phyloP scores from a whole-genome alignment of 2,888 invertebrate species.

The Lamellibrachia columna region DNA sequence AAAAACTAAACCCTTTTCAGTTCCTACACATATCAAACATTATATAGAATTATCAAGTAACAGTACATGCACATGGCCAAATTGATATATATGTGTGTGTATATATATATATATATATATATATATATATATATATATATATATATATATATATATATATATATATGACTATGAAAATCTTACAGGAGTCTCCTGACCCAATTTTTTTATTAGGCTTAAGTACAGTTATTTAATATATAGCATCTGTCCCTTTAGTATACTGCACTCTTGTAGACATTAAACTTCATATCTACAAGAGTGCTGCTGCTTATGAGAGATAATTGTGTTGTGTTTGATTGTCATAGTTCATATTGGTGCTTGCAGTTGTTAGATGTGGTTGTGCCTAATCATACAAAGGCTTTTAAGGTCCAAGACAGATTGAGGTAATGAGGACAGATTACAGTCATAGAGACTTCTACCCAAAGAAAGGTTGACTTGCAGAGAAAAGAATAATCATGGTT shows the following conservation, averaged over 20 bases:
- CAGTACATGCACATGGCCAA: too few relatives aligned
- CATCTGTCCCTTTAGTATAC: background rate
- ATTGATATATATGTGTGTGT: too few relatives aligned
- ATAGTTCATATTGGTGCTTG: background rate
- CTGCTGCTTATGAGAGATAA: background rate
- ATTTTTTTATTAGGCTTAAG: too few relatives aligned
- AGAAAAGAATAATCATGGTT: background rate
- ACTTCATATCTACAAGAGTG: background rate
- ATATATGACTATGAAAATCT: too few relatives aligned
- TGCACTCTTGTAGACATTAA: background rate
- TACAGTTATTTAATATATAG: too few relatives aligned
- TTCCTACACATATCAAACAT: too few relatives aligned
- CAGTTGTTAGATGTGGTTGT: background rate
- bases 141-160: too few relatives aligned
- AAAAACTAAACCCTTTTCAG: too few relatives aligned
- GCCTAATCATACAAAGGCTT: background rate
- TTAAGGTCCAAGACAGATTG: background rate
- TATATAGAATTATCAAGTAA: too few relatives aligned
- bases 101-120: too few relatives aligned
- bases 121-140: too few relatives aligned
- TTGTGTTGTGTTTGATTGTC: background rate
- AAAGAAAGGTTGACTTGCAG: background rate
- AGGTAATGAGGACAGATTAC: background rate
- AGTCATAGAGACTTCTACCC: background rate
- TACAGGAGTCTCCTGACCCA: too few relatives aligned